Evolutionary conservation across 2,888 invertebrate species (phyloP).

Genomic region (Tuberolachnus salignus): DNA sequence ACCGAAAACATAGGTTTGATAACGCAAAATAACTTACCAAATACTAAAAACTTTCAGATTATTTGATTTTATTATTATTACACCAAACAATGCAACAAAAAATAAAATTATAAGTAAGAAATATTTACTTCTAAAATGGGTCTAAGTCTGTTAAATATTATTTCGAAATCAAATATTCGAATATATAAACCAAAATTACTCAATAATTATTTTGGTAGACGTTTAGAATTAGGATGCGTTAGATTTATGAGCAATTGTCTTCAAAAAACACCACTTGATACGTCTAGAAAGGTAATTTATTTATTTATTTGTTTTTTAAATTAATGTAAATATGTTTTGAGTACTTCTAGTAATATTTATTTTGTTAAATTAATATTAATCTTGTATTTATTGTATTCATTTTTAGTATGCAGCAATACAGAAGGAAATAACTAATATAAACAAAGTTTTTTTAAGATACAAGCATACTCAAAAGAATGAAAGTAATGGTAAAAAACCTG

Average conservation of each 20-base stretch:
- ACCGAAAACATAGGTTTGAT: no score
- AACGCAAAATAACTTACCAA: no score
- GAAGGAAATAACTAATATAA: constrained; percentile 38
- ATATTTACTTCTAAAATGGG: constrained; percentile 27
- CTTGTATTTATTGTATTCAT: not conserved
- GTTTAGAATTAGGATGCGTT: not conserved
- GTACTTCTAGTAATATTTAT: not conserved
- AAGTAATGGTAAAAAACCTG: constrained; percentile 49
- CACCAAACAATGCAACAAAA: no score
- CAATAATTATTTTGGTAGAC: not conserved
- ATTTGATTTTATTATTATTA: no score
- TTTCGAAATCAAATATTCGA: constrained; percentile 39
- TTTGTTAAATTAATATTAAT: no score
- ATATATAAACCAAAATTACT: constrained; percentile 17
- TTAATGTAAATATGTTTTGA: not conserved
- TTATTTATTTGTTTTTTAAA: not conserved
- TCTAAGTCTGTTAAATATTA: constrained; percentile 39
- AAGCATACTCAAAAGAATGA: constrained; percentile 32
- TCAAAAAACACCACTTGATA: constrained; percentile 16
- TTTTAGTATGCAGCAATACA: constrained; percentile 29
- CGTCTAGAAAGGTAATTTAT: constrained; percentile 29
- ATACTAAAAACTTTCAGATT: not conserved
- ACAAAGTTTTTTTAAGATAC: constrained; percentile 51
- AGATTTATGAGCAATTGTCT: constrained; percentile 25
- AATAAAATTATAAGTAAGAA: no score